These are phyloP conservation scores for Takifugu rubripes DNA, from an alignment of 2,797 vertebrate genomes.

Conservation along the genomic window DNA sequence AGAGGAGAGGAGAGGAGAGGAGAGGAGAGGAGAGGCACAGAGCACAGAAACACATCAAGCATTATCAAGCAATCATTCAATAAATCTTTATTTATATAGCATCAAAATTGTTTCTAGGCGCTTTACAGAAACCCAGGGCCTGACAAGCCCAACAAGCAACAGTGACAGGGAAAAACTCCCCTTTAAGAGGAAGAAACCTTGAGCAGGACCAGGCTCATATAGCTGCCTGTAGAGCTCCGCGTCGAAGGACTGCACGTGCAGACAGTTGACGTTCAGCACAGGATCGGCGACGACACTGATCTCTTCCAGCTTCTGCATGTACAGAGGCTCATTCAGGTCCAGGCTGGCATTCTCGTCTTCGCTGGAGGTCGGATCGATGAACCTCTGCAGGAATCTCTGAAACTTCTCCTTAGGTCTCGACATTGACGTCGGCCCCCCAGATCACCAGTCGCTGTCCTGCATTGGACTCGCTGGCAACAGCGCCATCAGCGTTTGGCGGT, in stretches of 20 bases:
- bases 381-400: slow-evolving; percentile 90
- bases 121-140: no score
- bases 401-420: slow-evolving; percentile 69
- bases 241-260: slow-evolving; percentile 89
- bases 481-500: no score
- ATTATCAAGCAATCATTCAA: no score
- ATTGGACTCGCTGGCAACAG: slow-evolving; percentile 82
- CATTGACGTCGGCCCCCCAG: slow-evolving; percentile 98
- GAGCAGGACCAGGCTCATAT: no score
- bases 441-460: slow-evolving; percentile 92
- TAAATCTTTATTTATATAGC: no score
- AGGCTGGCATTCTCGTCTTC: slow-evolving; percentile 90
- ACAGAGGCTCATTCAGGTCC: slow-evolving; percentile 90
- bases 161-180: no score
- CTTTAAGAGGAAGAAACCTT: no score
- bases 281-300: slow-evolving; percentile 94
- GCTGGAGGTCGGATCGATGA: slow-evolving; percentile 82
- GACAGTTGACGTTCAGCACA: slow-evolving; percentile 91
- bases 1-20: no score
- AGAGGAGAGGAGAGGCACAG: no score
- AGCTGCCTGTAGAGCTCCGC: slow-evolving; percentile 92
- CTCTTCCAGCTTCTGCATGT: slow-evolving; percentile 96
- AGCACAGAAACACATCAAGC: no score
- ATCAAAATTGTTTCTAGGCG: no score
- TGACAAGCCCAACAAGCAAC: no score